Evolutionary conservation across 2,888 invertebrate genomes (phyloP).

Genomic region (Sussaba pulchella): DNA sequence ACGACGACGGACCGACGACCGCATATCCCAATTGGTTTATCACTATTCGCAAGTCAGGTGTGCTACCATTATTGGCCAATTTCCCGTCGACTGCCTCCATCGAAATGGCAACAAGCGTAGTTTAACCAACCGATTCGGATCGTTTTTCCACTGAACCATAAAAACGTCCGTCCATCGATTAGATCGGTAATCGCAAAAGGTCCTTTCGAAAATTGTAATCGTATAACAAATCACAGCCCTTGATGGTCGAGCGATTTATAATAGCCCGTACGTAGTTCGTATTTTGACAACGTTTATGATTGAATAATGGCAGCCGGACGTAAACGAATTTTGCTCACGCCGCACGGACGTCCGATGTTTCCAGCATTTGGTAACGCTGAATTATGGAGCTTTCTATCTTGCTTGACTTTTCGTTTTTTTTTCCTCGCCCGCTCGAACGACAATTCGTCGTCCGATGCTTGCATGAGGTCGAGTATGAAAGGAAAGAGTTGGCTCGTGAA

Average conservation of each 20-base stretch:
- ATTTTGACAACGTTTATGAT: too few relatives aligned
- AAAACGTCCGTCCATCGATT: too few relatives aligned
- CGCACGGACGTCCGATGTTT: constrained; percentile 69
- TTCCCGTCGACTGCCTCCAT: constrained; percentile 38
- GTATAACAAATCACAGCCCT: too few relatives aligned
- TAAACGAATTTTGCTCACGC: constrained; percentile 67
- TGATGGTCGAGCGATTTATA: too few relatives aligned
- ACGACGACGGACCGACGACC: constrained; percentile 7
- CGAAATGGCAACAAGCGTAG: constrained; percentile 36
- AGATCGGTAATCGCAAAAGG: too few relatives aligned
- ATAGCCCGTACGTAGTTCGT: too few relatives aligned
- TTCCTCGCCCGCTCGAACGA: constrained; percentile 11
- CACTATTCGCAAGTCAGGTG: constrained; percentile 20
- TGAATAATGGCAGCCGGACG: too few relatives aligned
- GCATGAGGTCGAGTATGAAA: constrained; percentile 45
- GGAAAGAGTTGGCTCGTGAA: constrained; percentile 37
- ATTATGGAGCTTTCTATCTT: constrained; percentile 60
- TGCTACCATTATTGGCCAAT: constrained; percentile 43
- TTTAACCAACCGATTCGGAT: too few relatives aligned
- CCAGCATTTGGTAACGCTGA: constrained; percentile 67
- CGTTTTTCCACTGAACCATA: too few relatives aligned
- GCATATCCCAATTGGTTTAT: constrained; percentile 32
- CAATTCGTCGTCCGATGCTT: constrained; percentile 31
- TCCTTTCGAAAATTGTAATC: too few relatives aligned
- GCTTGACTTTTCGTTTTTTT: constrained; percentile 19